Evolutionary conservation across 2,888 invertebrate species (phyloP), one percentile per base, ranked within the genome.

Genomic region (Drosophila parthenogenetica): DNA sequence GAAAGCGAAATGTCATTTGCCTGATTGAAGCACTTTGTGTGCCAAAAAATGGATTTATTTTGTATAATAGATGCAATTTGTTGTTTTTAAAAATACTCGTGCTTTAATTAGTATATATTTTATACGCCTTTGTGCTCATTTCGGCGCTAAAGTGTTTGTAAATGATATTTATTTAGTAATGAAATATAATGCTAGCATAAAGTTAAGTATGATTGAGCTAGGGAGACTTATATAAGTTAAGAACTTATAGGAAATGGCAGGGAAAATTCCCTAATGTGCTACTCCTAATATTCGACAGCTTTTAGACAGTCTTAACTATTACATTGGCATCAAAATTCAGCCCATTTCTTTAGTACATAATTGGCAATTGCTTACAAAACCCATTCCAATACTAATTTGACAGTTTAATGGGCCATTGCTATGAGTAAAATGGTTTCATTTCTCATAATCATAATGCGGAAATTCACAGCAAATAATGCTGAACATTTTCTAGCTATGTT

Each of bases 1-100:
- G 53, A 60, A 25, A 43, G n/a, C 42, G 7, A 37, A 64, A 37
- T 25, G 5, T 13, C n/a, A 45, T 51, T 53, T 48, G 3, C n/a
- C 22, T 40, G 37, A 5, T 14, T 35, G 35, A 48, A 5, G 51
- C 22, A 5, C 1, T 19, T 49, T 50, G 11, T 2, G 22, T 63
- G 63, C 63, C 63, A 63, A 63, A 57, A 40, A 42, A 16, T 22
- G 42, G 14, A 32, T 32, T 42, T 25, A 1, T 8, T 2, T 48
- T 32, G 10, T 32, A 29, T 49, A 48, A 49, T 17, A 58, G n/a
- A 58, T 29, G 2, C 39, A 40, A 16, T 11, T 39, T 40, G 14
- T 37, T 19, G 55, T 16, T 14, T 16, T 14, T n/a, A 22, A 35
- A 11, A 45, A 43, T 43, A 35, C 19, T 35, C 35, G 11, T 19